Evolutionary conservation across 2,113 vertebrate genomes (phyloP), one percentile per base, ranked within the genome.

Genomic region (Psammodynastes pulverulentus): DNA sequence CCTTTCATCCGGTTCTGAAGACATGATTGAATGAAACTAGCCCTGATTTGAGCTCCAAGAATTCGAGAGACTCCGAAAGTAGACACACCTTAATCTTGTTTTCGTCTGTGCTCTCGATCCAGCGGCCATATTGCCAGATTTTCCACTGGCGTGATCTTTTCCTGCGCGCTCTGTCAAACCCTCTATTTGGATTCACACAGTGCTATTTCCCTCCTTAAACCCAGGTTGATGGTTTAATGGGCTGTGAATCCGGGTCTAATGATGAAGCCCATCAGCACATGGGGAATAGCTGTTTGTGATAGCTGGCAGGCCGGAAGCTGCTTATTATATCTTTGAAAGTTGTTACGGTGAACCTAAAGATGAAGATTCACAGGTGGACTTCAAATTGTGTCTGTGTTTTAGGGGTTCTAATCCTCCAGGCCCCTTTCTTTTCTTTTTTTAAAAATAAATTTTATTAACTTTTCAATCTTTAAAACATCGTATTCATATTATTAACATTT

Each of bases 1-100:
- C 48, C 24, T 89, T 86, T 94, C 90, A 93, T 92, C 90, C 84
- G 29, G 43, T 93, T 94, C 91, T 92, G 92, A 92, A 94, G 91
- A 91, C 0, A 92, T 84, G 93, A 94, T 62, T 29, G 34, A 43
- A 79, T 92, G 92, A 91, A 94, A 89, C 39, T 17, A 67, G 24
- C n/a, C 26, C 90, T 93, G 58, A 51, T 67, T 19, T 58, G 67
- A 89, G 45, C 48, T 0, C 58, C 43, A 85, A 43, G 87, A 67
- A 52, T 56, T 10, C 39, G 5, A 34, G n/a, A 0, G 0, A 93
- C 86, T n/a, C 26, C 0, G 46, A 85, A 34, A 49, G 43, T 23
- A 13, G 58, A 49, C 6, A 29, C 3, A 52, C 34, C 54, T 19
- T 17, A 26, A 45, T 46, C 26, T 72, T 17, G 4, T 23, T 5